phyloP scores from a whole-genome alignment of 2,797 vertebrate genomes.

The Crypturellus tataupa region DNA sequence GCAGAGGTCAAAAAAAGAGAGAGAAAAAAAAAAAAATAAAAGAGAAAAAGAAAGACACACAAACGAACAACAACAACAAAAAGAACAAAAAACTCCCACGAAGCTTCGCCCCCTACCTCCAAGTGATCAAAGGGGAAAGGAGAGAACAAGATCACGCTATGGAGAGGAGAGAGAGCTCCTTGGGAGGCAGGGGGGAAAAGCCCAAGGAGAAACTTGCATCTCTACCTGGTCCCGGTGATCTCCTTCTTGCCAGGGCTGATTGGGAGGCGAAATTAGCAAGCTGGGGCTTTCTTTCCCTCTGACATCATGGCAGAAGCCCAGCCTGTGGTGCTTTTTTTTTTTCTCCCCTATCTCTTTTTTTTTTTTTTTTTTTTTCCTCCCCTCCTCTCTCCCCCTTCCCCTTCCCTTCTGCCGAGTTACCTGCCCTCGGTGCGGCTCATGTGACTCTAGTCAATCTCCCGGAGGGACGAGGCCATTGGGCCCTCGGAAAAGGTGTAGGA shows the following conservation, averaged over 20 bases:
- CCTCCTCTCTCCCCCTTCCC: background rate
- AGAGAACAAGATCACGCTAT: conserved; percentile 80
- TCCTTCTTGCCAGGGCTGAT: conserved; percentile 88
- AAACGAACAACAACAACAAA: conserved; percentile 38
- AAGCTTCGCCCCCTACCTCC: conserved; percentile 87
- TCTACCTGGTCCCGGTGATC: conserved; percentile 90
- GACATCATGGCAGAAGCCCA: conserved; percentile 89
- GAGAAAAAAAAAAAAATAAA: conserved; percentile 62
- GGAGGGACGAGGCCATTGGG: conserved; percentile 82
- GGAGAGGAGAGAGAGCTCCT: conserved; percentile 71
- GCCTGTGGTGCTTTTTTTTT: conserved; percentile 23
- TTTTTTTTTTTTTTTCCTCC: background rate
- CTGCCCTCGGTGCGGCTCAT: conserved; percentile 87
- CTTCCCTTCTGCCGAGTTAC: conserved; percentile 86
- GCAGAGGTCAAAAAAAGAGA: conserved; percentile 86
- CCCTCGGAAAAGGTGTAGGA: conserved; percentile 89
- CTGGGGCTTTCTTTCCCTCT: conserved; percentile 87
- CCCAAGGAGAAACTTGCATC: conserved; percentile 58
- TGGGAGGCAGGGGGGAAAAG: background rate
- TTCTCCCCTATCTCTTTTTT: background rate
- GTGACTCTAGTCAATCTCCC: conserved; percentile 80
- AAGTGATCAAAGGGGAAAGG: conserved; percentile 87
- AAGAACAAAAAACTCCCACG: conserved; percentile 79
- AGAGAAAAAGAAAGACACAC: conserved; percentile 6
- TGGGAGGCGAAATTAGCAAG: conserved; percentile 86